Conservation (phyloP, 1,140 invertebrate species). For the Drosophila erecta region DNA sequence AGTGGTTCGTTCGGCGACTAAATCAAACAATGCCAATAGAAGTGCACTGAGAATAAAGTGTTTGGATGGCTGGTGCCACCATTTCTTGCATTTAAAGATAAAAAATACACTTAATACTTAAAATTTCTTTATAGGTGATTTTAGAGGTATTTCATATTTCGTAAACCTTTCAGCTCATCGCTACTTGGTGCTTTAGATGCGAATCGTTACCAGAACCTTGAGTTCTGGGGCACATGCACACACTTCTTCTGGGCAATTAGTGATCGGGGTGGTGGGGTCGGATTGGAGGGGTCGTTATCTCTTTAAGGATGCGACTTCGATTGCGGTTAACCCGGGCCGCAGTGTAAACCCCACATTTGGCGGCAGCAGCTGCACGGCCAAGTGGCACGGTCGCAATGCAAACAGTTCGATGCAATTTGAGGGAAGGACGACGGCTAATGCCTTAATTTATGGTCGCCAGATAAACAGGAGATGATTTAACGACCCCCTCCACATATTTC, state of each 20-base stretch:
- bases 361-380: constrained; percentile 76
- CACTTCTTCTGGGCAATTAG: constrained; percentile 57
- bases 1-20: constrained; percentile 36
- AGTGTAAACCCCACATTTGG: constrained; percentile 75
- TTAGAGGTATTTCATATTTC: too few species aligned
- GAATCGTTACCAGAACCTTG: background rate
- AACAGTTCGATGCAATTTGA: constrained; percentile 71
- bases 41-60: constrained; percentile 5
- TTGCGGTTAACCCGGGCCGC: constrained; percentile 64
- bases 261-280: constrained; percentile 31
- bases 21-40: constrained; percentile 50
- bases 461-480: constrained; percentile 79
- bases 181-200: too few species aligned
- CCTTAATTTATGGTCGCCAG: constrained; percentile 80
- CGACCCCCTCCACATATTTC: constrained; percentile 8
- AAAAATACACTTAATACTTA: too few species aligned
- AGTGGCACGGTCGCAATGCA: constrained; percentile 75
- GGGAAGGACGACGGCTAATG: constrained; percentile 64
- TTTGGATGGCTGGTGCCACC: too few species aligned
- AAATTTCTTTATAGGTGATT: too few species aligned
- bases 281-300: constrained; percentile 3
- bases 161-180: too few species aligned
- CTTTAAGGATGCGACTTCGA: constrained; percentile 61
- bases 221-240: constrained; percentile 15
- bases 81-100: too few species aligned